phyloP scores from a whole-genome alignment of 2,888 invertebrate genomes.

The Catonia carolina region DNA sequence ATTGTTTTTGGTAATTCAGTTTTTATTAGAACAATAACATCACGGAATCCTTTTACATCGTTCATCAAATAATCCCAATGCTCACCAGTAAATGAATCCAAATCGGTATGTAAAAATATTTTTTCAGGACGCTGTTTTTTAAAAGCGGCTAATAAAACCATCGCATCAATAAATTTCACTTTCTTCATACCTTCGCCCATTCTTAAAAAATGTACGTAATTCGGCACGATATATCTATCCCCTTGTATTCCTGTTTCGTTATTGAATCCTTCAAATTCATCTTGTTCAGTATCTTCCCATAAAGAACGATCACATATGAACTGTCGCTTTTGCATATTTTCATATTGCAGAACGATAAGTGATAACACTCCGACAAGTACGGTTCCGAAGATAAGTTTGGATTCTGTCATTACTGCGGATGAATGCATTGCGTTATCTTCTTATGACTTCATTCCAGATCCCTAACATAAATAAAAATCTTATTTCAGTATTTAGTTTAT shows the following conservation, averaged over 20 bases:
- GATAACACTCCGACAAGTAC: background rate
- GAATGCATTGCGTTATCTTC: too few relatives aligned
- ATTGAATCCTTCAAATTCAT: constrained; percentile 28
- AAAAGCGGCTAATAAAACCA: constrained; percentile 5
- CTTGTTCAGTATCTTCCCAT: constrained; percentile 4
- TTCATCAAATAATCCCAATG: constrained; percentile 31
- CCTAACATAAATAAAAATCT: too few relatives aligned
- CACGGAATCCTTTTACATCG: constrained; percentile 21
- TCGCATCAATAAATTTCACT: constrained; percentile 4
- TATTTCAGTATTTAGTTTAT: too few relatives aligned
- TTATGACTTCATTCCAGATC: too few relatives aligned
- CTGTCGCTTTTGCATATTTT: background rate
- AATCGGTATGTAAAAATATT: constrained; percentile 26
- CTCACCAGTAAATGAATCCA: constrained; percentile 27
- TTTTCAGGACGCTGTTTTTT: constrained; percentile 1
- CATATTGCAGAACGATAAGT: background rate
- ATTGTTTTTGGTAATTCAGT: constrained; percentile 15
- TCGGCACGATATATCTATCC: background rate
- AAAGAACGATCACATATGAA: background rate
- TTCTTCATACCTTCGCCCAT: background rate
- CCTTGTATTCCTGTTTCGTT: constrained; percentile 33
- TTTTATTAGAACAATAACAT: constrained; percentile 8
- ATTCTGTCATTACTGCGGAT: background rate
- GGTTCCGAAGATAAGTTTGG: background rate
- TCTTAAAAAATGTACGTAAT: constrained; percentile 12